These are phyloP conservation scores for Hiodon alosoides DNA, from an alignment of 2,113 vertebrate species.

Conservation along the genomic window DNA sequence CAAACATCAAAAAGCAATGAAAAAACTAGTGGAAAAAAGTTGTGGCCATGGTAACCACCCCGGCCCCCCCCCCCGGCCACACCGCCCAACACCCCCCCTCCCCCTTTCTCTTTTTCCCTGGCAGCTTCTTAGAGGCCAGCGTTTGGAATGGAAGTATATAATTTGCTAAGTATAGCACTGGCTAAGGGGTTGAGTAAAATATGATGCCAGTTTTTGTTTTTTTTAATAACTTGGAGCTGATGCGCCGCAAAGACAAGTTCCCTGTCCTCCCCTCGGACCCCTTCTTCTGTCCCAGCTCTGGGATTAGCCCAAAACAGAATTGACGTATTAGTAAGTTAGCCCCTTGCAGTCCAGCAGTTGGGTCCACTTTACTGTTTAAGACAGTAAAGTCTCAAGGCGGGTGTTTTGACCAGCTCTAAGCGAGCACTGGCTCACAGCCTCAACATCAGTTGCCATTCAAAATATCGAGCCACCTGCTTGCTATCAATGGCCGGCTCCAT, in stretches of 20 bases:
- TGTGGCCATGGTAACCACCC: neutral
- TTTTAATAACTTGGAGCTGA: neutral
- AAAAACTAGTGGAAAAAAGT: neutral
- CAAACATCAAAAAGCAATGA: neutral
- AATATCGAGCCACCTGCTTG: neutral
- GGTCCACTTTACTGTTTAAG: neutral
- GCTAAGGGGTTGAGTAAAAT: conserved; percentile 37
- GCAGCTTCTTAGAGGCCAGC: conserved; percentile 32
- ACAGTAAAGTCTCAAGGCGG: neutral
- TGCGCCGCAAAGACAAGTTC: neutral
- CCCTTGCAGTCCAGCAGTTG: neutral
- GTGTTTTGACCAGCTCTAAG: neutral
- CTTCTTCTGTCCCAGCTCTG: neutral
- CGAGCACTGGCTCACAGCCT: too few relatives aligned
- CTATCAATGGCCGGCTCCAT: neutral
- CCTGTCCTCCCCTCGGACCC: neutral
- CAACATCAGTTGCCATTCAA: neutral
- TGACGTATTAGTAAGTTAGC: neutral
- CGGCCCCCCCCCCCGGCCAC: too few relatives aligned
- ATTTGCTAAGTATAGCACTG: conserved; percentile 67
- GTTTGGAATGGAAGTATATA: conserved; percentile 52
- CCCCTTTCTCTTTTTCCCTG: conserved; percentile 25
- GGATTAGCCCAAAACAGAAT: neutral
- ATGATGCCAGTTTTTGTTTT: conserved; percentile 37
- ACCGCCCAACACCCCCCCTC: too few relatives aligned